phyloP scores from a whole-genome alignment of 2,113 vertebrate genomes.

The Rousettus leschenaultii region DNA sequence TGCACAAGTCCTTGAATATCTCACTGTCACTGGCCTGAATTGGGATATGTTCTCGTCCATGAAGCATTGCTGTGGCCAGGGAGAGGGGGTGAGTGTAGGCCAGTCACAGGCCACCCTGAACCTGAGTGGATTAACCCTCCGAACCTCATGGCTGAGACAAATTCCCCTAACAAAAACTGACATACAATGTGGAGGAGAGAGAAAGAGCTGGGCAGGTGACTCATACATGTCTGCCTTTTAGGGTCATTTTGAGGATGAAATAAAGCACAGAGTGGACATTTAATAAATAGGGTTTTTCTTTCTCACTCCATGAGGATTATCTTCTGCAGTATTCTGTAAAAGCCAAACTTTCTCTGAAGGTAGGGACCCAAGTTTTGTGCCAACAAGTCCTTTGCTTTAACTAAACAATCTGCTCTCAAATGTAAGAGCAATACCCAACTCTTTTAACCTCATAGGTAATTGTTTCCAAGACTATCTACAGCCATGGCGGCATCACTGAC shows the following conservation, averaged over 20 bases:
- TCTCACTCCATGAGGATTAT: background rate
- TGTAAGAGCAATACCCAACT: background rate
- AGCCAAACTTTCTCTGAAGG: background rate
- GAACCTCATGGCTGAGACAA: background rate
- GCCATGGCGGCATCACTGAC: background rate
- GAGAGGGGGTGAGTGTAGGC: background rate
- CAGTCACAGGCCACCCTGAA: background rate
- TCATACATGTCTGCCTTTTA: background rate
- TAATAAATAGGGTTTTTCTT: background rate
- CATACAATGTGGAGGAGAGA: background rate
- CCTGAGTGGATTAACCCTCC: background rate
- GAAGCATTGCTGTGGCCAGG: background rate
- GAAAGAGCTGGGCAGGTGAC: background rate
- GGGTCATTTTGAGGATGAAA: background rate
- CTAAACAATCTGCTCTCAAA: background rate
- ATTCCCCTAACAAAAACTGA: background rate
- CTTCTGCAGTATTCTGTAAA: background rate
- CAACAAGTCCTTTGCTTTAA: background rate
- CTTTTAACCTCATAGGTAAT: background rate
- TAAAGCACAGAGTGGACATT: background rate
- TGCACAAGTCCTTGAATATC: background rate
- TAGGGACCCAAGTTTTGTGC: background rate
- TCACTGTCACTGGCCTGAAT: background rate
- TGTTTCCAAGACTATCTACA: background rate
- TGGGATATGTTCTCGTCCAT: background rate